Conservation (phyloP, 2,113 vertebrate species). For the Lepus europaeus region DNA sequence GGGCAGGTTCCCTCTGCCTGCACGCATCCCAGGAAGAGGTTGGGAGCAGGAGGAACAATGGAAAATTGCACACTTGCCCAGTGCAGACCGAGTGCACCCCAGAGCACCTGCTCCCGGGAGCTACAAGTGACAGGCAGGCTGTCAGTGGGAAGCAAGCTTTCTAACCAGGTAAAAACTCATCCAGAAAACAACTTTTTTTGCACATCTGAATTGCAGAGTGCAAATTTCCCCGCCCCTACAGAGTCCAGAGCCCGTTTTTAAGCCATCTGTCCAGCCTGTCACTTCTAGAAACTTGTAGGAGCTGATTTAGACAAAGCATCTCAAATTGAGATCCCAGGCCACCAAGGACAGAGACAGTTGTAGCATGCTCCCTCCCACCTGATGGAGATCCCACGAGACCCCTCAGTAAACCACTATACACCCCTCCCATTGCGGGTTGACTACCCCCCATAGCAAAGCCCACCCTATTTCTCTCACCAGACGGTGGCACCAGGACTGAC, state of each 20-base stretch:
- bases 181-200: not conserved
- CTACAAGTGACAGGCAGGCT: too few relatives aligned
- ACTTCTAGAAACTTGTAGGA: not conserved
- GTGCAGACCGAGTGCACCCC: not conserved
- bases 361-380: not conserved
- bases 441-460: not conserved
- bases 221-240: not conserved
- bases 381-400: not conserved
- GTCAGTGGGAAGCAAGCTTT: not conserved
- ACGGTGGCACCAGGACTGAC: rapidly evolving
- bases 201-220: not conserved
- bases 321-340: not conserved
- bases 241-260: not conserved
- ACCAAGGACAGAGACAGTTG: not conserved
- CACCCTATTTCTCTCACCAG: not conserved
- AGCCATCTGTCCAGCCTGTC: not conserved
- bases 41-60: not conserved
- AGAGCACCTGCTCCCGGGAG: not conserved
- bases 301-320: not conserved
- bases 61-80: not conserved
- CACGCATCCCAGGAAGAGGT: not conserved
- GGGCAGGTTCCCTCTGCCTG: not conserved
- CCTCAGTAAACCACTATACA: rapidly evolving
- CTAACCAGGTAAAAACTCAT: not conserved
- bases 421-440: not conserved